Base-by-base conservation (phyloP, 2,888 invertebrate species). In the Celastrina argiolus region DNA sequence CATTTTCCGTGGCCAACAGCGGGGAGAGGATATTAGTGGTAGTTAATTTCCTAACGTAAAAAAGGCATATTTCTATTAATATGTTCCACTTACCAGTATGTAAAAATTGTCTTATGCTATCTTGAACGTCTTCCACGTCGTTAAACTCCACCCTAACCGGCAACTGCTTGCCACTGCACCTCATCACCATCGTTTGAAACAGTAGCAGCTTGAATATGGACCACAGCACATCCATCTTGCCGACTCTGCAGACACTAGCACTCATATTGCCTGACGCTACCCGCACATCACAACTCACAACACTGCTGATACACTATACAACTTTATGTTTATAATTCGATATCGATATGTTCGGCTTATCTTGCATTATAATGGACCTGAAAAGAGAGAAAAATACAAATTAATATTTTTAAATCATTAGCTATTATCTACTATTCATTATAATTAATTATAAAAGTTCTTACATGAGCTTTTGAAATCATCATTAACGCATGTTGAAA, bases 331-430 rank as follows among this genome's bases (percentile, higher is more conserved):
- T 88, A 77, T 87, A 88, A 78, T 89, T 88, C 42, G 87, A 86
- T 79, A 84, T 83, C 71, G 84, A 82, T 78, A 83, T 78, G 77
- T 80, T 80, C 72, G 79, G 81, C 76, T 80, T 78, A 75, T 80
- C 81, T 71, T 80, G 83, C 90, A 91, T 90, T 81, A 84, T 89
- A 84, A 77, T 81, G 80, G 81, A 87, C 83, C 89, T 90, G 89
- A 18, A 80, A 84, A 81, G 73, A 82, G 76, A 73, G 75, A 78
- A 61, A 61, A 10, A 51, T 56, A 61, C 36, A 3, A 31, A 31
- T 61, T 14, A 39, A 39, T 61, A 10, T 31, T 16, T 58, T 8
- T 41, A 14, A 3, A 58, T 10, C 16, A 31, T 31, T 7, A 8
- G n/a, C 14, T 31, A n/a, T 58, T 16, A 3, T 31, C 14, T 26